Evolutionary conservation across 2,888 invertebrate species (phyloP).

Genomic region (Cyclophora albipunctata): DNA sequence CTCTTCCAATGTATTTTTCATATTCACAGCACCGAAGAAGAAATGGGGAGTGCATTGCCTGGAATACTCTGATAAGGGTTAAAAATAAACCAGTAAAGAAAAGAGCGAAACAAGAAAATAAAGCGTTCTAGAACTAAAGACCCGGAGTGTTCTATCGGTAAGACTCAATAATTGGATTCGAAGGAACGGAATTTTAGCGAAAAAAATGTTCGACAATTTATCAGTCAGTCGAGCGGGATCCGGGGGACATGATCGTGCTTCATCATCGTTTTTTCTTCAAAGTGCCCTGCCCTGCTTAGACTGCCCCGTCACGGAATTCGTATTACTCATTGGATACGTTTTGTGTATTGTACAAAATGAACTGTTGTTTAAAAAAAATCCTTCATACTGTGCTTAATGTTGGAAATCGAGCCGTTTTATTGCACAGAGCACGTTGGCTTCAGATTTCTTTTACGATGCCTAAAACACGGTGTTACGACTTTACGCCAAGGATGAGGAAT

Average conservation of each 20-base stretch:
- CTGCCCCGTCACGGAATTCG: slow-evolving; percentile 50
- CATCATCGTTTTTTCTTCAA: slow-evolving; percentile 66
- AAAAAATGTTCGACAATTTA: slow-evolving; percentile 65
- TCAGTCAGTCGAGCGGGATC: slow-evolving; percentile 57
- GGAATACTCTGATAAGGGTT: slow-evolving; percentile 23
- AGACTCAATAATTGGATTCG: slow-evolving; percentile 61
- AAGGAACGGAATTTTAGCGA: slow-evolving; percentile 56
- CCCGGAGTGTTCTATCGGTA: slow-evolving; percentile 41
- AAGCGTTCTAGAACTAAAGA: slow-evolving; percentile 31
- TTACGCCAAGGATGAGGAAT: slow-evolving; percentile 47
- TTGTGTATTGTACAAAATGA: slow-evolving; percentile 47
- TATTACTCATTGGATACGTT: slow-evolving; percentile 59
- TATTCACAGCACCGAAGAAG: slow-evolving; percentile 33
- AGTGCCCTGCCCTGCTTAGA: slow-evolving; percentile 37
- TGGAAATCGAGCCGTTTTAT: slow-evolving; percentile 61
- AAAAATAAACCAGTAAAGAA: slow-evolving; percentile 30
- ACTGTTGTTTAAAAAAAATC: slow-evolving; percentile 52
- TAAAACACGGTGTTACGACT: slow-evolving; percentile 53
- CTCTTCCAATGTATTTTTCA: slow-evolving; percentile 32
- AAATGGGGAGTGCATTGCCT: slow-evolving; percentile 32
- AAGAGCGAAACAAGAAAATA: slow-evolving; percentile 37
- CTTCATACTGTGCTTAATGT: slow-evolving; percentile 62
- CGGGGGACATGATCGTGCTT: slow-evolving; percentile 59
- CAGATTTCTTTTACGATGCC: slow-evolving; percentile 58
- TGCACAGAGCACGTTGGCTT: slow-evolving; percentile 50